These are phyloP conservation scores for Habroteleia sp. DNA, from an alignment of 2,888 invertebrate genomes.

Conservation along the genomic window DNA sequence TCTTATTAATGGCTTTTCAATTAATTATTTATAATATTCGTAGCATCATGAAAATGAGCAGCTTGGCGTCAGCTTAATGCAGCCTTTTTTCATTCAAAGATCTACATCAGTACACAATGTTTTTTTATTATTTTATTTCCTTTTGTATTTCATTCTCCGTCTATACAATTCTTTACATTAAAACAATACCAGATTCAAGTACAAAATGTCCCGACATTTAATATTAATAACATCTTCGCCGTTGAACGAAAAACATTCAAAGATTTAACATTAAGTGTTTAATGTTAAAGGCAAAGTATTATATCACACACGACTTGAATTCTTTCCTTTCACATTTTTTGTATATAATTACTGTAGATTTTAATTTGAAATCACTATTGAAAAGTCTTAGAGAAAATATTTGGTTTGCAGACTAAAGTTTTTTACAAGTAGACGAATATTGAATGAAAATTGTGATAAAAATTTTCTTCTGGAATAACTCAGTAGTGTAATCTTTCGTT, in stretches of 20 bases:
- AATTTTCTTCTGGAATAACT: conserved; percentile 1
- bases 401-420: conserved; percentile 32
- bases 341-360: conserved; percentile 22
- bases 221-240: conserved; percentile 56
- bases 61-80: conserved; percentile 66
- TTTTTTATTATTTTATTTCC: conserved; percentile 33
- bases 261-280: conserved; percentile 45
- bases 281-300: conserved; percentile 58
- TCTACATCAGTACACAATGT: conserved; percentile 51
- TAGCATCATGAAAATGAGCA: conserved; percentile 65
- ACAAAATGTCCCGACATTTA: conserved; percentile 58
- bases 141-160: conserved; percentile 43
- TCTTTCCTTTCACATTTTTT: background rate
- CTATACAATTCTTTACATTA: conserved; percentile 59
- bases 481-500: conserved; percentile 15
- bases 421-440: conserved; percentile 30
- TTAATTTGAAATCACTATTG: conserved; percentile 31
- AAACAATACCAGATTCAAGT: conserved; percentile 57
- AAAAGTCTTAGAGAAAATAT: conserved; percentile 44
- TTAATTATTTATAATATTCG: conserved; percentile 69
- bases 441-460: conserved; percentile 15
- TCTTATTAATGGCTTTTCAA: conserved; percentile 72
- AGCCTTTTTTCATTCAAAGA: conserved; percentile 68
- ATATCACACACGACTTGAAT: conserved; percentile 52
- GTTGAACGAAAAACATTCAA: conserved; percentile 51